Evolutionary conservation across 1,140 invertebrate genomes (phyloP), one percentile per base, ranked within the genome.

Genomic region (Theocolax elegans): DNA sequence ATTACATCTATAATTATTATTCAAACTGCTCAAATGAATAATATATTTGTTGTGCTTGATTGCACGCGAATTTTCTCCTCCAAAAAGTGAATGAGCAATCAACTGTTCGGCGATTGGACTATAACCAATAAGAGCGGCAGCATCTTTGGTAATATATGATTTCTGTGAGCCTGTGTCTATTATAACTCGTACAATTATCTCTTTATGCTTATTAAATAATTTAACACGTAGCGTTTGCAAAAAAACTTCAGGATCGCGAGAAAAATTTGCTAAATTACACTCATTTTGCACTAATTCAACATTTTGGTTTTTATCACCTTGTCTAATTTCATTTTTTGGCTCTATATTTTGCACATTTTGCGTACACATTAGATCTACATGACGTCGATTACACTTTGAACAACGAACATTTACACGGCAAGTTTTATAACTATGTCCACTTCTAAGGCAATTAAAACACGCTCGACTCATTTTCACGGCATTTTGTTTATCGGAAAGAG

Each of bases 81-180:
- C 69, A 6, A 72, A 75, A 8, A 75, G 23, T 3, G 27, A 7
- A 42, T 75, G 72, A 0, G 2, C 40, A 7, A 77, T 51, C 10
- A 44, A 12, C 10, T 67, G 56, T 15, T 49, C n/a, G 0, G 38
- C 59, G 4, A 75, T 15, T 0, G 48, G 2, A 0, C 51, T 25
- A 49, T 53, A 76, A 19, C 40, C 60, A 1, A 76, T 6, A 1
- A n/a, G 10, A 0, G 49, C n/a, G 1, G 58, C 70, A 1, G 31
- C 15, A 0, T 72, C 44, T 8, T 31, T 42, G 9, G n/a, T 15
- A 13, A 73, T 44, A 19, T 73, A 76, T 4, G 73, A 75, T 25
- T 42, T 38, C 12, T 74, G 73, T 7, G 71, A 73, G 1, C 66
- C 70, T 0, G 44, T 69, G n/a, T 75, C 74, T 12, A 77, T 27